Percentiles rank a stretch among this genome's conserved stretches.
Conservation (phyloP, 2,888 invertebrate genomes). For the Criorhina ranunculi region DNA sequence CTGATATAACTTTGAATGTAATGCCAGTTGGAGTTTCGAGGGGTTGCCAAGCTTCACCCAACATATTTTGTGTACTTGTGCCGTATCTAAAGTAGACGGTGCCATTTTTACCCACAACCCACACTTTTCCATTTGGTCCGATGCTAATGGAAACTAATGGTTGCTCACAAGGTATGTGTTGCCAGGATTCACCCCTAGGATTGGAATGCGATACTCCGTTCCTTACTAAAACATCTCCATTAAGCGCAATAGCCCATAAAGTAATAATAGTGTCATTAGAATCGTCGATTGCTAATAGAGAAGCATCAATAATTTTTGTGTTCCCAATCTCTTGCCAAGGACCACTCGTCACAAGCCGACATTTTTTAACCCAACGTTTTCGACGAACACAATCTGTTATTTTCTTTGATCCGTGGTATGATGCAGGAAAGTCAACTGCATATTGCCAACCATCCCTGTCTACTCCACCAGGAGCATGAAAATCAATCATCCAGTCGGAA, state of each 20-base stretch:
- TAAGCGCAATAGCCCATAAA: slow-evolving; percentile 94
- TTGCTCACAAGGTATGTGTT: slow-evolving; percentile 89
- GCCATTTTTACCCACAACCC: slow-evolving; percentile 95
- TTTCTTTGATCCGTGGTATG: slow-evolving; percentile 93
- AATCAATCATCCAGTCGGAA: slow-evolving; percentile 97
- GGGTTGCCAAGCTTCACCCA: slow-evolving; percentile 90
- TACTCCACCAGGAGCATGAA: slow-evolving; percentile 94
- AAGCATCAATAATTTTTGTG: slow-evolving; percentile 92
- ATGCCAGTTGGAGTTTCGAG: slow-evolving; percentile 90
- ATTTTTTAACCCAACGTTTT: slow-evolving; percentile 93
- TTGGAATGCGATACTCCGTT: slow-evolving; percentile 90
- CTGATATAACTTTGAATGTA: slow-evolving; percentile 90
- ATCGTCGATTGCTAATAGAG: slow-evolving; percentile 88
- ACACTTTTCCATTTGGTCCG: slow-evolving; percentile 89
- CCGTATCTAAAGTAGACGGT: slow-evolving; percentile 92
- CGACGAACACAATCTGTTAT: slow-evolving; percentile 95
- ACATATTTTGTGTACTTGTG: slow-evolving; percentile 88
- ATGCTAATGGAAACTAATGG: slow-evolving; percentile 90
- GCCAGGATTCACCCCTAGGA: slow-evolving; percentile 88
- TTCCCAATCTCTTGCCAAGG: slow-evolving; percentile 96
- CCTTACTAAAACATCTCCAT: slow-evolving; percentile 94
- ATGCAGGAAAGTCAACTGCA: slow-evolving; percentile 95
- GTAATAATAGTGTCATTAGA: slow-evolving; percentile 84
- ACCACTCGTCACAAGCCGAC: slow-evolving; percentile 92
- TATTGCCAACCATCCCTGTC: slow-evolving; percentile 98